Conservation (phyloP, 2,888 invertebrate genomes). For the Polymixis lichenea region DNA sequence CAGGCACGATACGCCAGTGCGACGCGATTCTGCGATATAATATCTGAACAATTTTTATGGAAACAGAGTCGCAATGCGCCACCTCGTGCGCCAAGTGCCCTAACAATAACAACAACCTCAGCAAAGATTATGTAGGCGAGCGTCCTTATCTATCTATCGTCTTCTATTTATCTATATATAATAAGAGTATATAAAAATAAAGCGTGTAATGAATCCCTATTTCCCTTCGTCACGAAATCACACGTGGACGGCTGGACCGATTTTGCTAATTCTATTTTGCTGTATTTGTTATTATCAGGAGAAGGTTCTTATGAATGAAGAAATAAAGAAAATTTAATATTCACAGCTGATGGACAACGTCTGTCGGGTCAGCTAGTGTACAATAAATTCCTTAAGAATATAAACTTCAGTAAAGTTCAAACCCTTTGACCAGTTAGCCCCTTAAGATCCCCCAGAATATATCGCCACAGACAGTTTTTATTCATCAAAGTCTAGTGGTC, state of each 20-base stretch:
- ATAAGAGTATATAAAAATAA: no score
- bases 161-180: no score
- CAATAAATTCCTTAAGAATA: conserved; percentile 7
- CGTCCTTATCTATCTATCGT: no score
- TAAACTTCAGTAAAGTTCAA: not conserved
- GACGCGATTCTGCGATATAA: not conserved
- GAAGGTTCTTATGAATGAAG: no score
- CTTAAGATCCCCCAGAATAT: not conserved
- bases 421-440: not conserved
- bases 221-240: no score
- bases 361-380: not conserved
- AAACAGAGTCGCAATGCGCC: not conserved
- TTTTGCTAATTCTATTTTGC: no score
- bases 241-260: no score
- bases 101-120: not conserved
- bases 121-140: not conserved
- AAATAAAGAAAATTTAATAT: no score
- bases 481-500: not conserved
- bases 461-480: conserved; percentile 5
- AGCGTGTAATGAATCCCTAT: no score
- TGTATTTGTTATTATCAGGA: no score
- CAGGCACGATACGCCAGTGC: not conserved
- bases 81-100: not conserved
- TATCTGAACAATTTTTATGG: not conserved
- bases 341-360: no score